Conservation (phyloP, 2,888 invertebrate genomes). For the Slavum lentiscoides region DNA sequence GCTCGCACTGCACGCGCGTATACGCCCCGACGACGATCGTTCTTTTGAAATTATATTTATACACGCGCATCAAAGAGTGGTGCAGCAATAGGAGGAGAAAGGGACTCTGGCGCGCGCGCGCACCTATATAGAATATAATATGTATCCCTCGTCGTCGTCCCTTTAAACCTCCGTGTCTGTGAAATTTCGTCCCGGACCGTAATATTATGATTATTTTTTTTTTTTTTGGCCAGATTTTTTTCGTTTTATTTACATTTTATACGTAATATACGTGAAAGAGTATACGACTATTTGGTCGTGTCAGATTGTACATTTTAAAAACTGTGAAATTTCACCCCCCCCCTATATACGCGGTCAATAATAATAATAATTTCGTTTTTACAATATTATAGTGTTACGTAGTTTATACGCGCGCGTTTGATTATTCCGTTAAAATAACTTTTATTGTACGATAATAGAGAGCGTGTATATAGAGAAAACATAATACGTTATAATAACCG, state of each 20-base stretch:
- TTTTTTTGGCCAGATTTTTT: constrained; percentile 2
- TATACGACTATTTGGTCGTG: neutral
- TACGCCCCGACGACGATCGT: neutral
- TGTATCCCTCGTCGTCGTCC: constrained; percentile 26
- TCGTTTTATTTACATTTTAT: constrained; percentile 27
- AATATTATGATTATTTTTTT: constrained; percentile 11
- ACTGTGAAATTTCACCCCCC: constrained; percentile 3
- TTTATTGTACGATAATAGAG: neutral
- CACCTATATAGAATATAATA: constrained; percentile 6
- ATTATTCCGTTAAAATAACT: constrained; percentile 1
- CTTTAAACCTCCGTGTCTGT: constrained; percentile 42
- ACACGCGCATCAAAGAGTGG: neutral
- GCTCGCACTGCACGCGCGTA: neutral
- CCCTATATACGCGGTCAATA: too few relatives aligned
- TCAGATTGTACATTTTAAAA: neutral
- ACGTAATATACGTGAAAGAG: neutral
- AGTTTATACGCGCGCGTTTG: neutral
- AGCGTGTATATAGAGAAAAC: too few relatives aligned
- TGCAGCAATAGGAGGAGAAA: neutral
- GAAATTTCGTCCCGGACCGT: constrained; percentile 19
- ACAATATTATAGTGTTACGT: too few relatives aligned
- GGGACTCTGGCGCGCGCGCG: neutral
- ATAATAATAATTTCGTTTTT: too few relatives aligned
- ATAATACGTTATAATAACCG: too few relatives aligned
- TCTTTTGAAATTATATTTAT: constrained; percentile 28